These are phyloP conservation scores for Papilio machaon DNA, from an alignment of 1,140 invertebrate species.

Conservation along the genomic window DNA sequence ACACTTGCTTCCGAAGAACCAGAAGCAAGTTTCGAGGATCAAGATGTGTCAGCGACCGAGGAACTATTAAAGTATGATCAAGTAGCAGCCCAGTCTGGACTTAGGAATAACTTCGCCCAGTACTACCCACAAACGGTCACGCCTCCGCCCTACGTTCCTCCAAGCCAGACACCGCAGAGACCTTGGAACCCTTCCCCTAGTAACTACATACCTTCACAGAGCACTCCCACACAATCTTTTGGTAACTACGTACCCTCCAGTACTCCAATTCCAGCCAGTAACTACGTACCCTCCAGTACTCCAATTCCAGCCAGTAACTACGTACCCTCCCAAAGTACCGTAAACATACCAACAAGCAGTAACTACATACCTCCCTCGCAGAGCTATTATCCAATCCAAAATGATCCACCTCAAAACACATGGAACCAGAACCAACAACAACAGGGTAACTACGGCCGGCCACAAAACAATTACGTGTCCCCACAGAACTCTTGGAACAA, in stretches of 20 bases:
- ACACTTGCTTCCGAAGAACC: slow-evolving; percentile 55
- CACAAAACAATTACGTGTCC: slow-evolving; percentile 53
- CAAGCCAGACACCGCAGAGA: slow-evolving; percentile 44
- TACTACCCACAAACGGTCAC: background rate
- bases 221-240: background rate
- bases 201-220: slow-evolving; percentile 33
- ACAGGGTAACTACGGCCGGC: slow-evolving; percentile 45
- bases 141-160: slow-evolving; percentile 43
- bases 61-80: slow-evolving; percentile 46
- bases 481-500: slow-evolving; percentile 51
- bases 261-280: slow-evolving; percentile 23
- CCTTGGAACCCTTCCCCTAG: slow-evolving; percentile 42
- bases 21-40: slow-evolving; percentile 51
- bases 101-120: slow-evolving; percentile 24
- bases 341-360: slow-evolving; percentile 43
- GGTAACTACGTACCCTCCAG: slow-evolving; percentile 28
- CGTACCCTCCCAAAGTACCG: slow-evolving; percentile 39
- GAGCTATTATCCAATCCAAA: slow-evolving; percentile 32
- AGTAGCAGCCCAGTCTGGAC: slow-evolving; percentile 2
- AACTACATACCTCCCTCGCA: slow-evolving; percentile 45
- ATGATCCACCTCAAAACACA: slow-evolving; percentile 46
- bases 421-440: slow-evolving; percentile 48
- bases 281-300: slow-evolving; percentile 30
- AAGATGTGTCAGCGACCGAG: slow-evolving; percentile 51
- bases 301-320: slow-evolving; percentile 26